phyloP scores from a whole-genome alignment of 2,888 invertebrate species.

The Hydraecia micacea region DNA sequence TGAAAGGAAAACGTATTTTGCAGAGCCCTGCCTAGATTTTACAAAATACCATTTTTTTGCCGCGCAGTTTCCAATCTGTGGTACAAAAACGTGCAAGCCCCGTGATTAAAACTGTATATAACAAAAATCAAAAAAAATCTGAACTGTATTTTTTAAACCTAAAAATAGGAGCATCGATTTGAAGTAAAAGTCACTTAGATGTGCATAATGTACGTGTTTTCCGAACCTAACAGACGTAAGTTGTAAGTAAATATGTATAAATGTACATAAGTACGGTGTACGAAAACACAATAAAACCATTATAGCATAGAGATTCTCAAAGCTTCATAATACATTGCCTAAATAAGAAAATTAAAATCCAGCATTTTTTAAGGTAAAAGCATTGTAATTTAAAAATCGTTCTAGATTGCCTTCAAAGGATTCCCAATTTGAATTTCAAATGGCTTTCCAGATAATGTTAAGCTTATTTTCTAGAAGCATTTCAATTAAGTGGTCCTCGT shows the following conservation, averaged over 20 bases:
- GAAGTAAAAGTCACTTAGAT: background rate
- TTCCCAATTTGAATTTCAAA: constrained; percentile 66
- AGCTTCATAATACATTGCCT: constrained; percentile 16
- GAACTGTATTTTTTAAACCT: background rate
- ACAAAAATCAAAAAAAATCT: background rate
- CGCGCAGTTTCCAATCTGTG: background rate
- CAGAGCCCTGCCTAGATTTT: background rate
- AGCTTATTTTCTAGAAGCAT: constrained; percentile 52
- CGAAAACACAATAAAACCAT: constrained; percentile 1
- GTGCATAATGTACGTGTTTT: background rate
- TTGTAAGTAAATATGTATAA: background rate
- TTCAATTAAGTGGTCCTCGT: constrained; percentile 39
- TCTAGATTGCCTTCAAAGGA: constrained; percentile 61
- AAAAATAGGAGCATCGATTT: background rate
- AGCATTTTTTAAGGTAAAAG: constrained; percentile 23
- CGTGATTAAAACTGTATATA: background rate
- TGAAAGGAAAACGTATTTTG: background rate
- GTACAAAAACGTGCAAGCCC: background rate
- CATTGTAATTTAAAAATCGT: constrained; percentile 47
- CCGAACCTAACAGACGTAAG: background rate
- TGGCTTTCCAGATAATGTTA: constrained; percentile 44
- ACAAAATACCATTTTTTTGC: background rate
- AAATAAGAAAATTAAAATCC: constrained; percentile 18
- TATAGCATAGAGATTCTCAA: background rate
- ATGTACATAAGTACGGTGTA: background rate